Evolutionary conservation across 2,888 invertebrate species (phyloP).

Genomic region (Cremastobaeus sp.): DNA sequence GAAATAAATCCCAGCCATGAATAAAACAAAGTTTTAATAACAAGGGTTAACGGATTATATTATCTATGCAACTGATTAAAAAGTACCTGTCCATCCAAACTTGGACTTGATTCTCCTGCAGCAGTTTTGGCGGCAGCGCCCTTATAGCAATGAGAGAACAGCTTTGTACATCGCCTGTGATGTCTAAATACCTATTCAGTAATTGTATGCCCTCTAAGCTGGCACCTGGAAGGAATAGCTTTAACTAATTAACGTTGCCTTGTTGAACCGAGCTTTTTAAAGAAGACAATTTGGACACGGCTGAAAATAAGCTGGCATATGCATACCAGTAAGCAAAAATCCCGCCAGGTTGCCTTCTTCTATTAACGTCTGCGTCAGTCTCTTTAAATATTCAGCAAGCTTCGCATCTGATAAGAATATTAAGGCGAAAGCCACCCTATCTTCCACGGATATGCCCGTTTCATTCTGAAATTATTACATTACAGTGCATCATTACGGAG

Average conservation of each 20-base stretch:
- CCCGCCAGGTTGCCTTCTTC: slow-evolving; percentile 91
- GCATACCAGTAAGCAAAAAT: slow-evolving; percentile 86
- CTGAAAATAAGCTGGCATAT: no score
- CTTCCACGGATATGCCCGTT: slow-evolving; percentile 89
- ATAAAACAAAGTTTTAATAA: no score
- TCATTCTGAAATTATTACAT: slow-evolving; percentile 84
- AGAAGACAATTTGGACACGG: neutral
- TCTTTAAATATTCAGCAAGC: slow-evolving; percentile 87
- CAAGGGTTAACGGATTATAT: no score
- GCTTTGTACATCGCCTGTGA: slow-evolving; percentile 94
- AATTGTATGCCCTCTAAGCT: slow-evolving; percentile 87
- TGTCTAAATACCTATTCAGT: slow-evolving; percentile 91
- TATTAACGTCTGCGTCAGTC: slow-evolving; percentile 84
- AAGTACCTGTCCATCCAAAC: slow-evolving; percentile 85
- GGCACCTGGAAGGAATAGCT: slow-evolving; percentile 81
- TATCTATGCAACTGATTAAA: no score
- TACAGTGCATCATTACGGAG: neutral
- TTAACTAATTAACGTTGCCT: neutral
- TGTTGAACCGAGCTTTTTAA: no score
- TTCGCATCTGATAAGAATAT: slow-evolving; percentile 89
- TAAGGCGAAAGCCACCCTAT: slow-evolving; percentile 94
- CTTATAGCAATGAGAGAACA: slow-evolving; percentile 89
- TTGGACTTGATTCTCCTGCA: slow-evolving; percentile 81
- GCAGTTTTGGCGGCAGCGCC: slow-evolving; percentile 86
- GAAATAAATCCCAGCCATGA: no score